Conservation (phyloP, 2,888 invertebrate species). For the Diplazon laetatorius region DNA sequence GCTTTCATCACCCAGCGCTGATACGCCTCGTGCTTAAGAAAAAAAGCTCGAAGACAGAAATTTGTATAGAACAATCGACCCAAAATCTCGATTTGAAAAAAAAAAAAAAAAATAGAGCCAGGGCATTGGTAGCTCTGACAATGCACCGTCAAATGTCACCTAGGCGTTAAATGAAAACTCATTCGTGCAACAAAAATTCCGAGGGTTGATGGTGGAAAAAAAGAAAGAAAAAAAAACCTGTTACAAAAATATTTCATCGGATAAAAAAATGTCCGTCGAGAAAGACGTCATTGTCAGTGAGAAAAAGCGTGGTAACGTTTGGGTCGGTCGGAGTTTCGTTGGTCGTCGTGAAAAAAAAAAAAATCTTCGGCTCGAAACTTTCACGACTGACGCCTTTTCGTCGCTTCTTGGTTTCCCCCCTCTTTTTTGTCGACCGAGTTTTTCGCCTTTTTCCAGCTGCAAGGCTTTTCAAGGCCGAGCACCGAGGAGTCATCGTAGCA, state of each 20-base stretch:
- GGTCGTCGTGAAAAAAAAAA: no score
- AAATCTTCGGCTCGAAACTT: slow-evolving; percentile 70
- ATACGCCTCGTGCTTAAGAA: background rate
- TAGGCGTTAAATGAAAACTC: slow-evolving; percentile 48
- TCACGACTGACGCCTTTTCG: slow-evolving; percentile 60
- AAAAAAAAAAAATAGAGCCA: background rate
- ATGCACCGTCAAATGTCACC: slow-evolving; percentile 65
- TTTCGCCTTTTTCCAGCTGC: no score
- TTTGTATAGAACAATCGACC: background rate
- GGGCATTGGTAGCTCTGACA: background rate
- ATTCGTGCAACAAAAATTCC: background rate
- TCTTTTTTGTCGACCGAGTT: background rate
- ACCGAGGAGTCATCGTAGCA: slow-evolving; percentile 1
- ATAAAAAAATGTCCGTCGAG: slow-evolving; percentile 77
- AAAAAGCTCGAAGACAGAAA: background rate
- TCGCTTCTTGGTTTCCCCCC: slow-evolving; percentile 31
- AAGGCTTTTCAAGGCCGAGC: slow-evolving; percentile 3
- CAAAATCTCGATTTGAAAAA: background rate
- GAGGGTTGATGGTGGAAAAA: background rate
- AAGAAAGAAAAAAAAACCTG: background rate
- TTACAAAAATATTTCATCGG: slow-evolving; percentile 75
- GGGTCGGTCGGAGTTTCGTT: slow-evolving; percentile 29
- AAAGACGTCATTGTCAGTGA: slow-evolving; percentile 75
- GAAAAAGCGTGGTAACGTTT: slow-evolving; percentile 74
- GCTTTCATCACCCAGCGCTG: no score